Evolutionary conservation across 2,888 invertebrate genomes (phyloP).

Genomic region (Andrena haemorrhoa): DNA sequence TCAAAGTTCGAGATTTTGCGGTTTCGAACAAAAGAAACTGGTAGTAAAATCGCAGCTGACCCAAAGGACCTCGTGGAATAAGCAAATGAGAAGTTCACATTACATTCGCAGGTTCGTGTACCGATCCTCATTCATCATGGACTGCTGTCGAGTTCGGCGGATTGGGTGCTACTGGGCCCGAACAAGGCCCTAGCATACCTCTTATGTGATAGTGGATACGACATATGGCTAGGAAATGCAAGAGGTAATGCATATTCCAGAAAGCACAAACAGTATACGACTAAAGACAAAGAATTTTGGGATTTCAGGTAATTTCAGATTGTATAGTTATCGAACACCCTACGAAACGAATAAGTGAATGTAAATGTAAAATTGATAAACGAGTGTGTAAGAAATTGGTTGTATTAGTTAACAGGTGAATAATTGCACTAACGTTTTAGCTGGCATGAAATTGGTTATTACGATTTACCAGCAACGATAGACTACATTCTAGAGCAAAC

Average conservation of each 20-base stretch:
- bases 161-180: conserved; percentile 82
- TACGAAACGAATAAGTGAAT: neutral
- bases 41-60: too few relatives aligned
- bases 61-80: too few relatives aligned
- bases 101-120: neutral
- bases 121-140: conserved; percentile 81
- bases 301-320: conserved; percentile 79
- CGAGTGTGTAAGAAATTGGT: neutral
- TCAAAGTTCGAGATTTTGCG: too few relatives aligned
- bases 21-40: too few relatives aligned
- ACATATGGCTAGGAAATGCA: conserved; percentile 82
- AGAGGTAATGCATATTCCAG: conserved; percentile 83
- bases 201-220: conserved; percentile 80
- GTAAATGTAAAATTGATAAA: neutral
- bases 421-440: conserved; percentile 78
- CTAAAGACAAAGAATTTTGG: conserved; percentile 82
- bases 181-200: conserved; percentile 82
- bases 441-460: conserved; percentile 88
- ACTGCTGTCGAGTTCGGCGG: conserved; percentile 81
- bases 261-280: conserved; percentile 79
- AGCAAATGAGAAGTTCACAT: neutral
- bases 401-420: conserved; percentile 11
- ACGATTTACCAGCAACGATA: conserved; percentile 88
- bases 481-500: conserved; percentile 86
- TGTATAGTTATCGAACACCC: neutral